phyloP scores from a whole-genome alignment of 2,113 vertebrate species.

The Microtus oregoni region DNA sequence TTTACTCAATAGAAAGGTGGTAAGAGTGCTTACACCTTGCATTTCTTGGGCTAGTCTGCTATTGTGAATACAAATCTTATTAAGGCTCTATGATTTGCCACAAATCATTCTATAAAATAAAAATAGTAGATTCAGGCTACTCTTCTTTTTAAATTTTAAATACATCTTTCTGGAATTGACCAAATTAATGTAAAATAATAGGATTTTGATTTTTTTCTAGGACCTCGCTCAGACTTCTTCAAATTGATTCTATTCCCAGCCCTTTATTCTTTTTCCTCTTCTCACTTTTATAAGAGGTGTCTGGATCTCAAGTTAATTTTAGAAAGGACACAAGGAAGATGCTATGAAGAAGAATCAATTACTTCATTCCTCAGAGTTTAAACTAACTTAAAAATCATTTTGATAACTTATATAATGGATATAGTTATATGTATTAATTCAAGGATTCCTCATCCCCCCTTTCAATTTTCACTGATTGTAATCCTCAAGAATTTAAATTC shows the following conservation, averaged over 20 bases:
- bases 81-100: not conserved
- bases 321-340: slow-evolving; percentile 46
- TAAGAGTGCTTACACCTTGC: not conserved
- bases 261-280: slow-evolving; percentile 24
- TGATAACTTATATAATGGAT: slow-evolving; percentile 21
- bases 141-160: not conserved
- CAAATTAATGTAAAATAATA: not conserved
- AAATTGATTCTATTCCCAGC: not conserved
- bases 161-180: not conserved
- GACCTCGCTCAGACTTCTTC: not conserved
- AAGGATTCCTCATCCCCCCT: not conserved
- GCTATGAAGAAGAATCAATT: slow-evolving; percentile 57
- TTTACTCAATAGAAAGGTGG: not conserved
- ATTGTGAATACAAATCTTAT: not conserved
- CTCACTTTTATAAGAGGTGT: not conserved
- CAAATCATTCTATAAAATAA: slow-evolving; percentile 23
- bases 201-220: slow-evolving; percentile 35
- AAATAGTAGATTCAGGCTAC: not conserved
- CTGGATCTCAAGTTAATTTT: slow-evolving; percentile 56
- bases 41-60: not conserved
- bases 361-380: slow-evolving; percentile 27
- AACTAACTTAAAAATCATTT: slow-evolving; percentile 54
- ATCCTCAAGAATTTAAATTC: slow-evolving; percentile 54
- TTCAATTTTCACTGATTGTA: slow-evolving; percentile 8
- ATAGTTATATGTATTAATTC: slow-evolving; percentile 37